phyloP scores from a whole-genome alignment of 2,113 vertebrate species.

The Malurus elegans region DNA sequence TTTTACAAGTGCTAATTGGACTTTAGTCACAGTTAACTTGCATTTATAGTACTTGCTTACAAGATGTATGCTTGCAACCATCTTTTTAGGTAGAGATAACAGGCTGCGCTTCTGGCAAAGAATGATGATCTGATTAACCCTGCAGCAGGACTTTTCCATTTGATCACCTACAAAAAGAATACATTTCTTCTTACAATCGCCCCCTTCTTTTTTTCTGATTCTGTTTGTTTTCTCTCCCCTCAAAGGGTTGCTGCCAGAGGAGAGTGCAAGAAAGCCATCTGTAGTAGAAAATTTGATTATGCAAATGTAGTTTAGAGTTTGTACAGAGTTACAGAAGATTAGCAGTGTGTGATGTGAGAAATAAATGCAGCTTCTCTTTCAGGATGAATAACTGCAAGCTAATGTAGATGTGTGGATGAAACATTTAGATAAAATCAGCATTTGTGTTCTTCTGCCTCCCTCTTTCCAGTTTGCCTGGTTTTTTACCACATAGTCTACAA shows the following conservation, averaged over 20 bases:
- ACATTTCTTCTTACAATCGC: neutral
- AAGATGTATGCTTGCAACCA: neutral
- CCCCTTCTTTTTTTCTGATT: neutral
- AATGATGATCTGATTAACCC: neutral
- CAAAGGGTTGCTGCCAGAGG: neutral
- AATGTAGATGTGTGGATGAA: neutral
- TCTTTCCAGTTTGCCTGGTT: neutral
- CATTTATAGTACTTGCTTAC: neutral
- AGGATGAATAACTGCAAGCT: neutral
- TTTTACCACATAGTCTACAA: neutral
- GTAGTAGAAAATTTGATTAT: conserved; percentile 46
- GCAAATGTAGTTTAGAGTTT: conserved; percentile 5
- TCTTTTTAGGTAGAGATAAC: neutral
- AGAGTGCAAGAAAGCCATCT: neutral
- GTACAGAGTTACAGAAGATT: conserved; percentile 1
- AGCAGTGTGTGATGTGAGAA: neutral
- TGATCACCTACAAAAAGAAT: neutral
- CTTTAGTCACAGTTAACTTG: neutral
- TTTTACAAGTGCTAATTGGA: neutral
- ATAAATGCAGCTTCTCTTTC: conserved; percentile 5
- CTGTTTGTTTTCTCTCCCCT: neutral
- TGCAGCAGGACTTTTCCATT: neutral
- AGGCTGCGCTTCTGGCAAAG: neutral
- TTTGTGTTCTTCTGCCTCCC: neutral
- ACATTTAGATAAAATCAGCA: neutral